Evolutionary conservation across 2,113 vertebrate species (phyloP).

Genomic region (Psettodes erumei): DNA sequence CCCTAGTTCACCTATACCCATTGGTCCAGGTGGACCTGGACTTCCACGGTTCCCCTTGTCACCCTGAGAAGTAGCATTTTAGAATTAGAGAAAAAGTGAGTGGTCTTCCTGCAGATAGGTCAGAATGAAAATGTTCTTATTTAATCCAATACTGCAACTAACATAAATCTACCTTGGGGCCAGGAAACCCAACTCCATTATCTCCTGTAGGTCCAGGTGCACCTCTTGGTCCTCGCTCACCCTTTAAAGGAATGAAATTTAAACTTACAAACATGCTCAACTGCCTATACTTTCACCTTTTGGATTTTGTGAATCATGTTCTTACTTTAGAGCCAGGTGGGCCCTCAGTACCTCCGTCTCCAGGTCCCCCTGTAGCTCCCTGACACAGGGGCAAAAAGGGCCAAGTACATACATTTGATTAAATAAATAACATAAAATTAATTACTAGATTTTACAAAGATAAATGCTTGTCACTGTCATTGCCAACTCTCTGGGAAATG

Average conservation of each 20-base stretch:
- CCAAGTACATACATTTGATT: not conserved
- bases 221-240: constrained; percentile 83
- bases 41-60: constrained; percentile 86
- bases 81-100: not conserved
- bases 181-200: constrained; percentile 85
- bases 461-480: too few species aligned
- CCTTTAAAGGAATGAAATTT: constrained; percentile 50
- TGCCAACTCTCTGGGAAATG: too few species aligned
- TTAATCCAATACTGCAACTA: not conserved
- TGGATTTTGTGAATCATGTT: not conserved
- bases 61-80: constrained; percentile 77
- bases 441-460: not conserved
- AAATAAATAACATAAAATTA: not conserved
- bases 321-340: constrained; percentile 88
- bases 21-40: constrained; percentile 82
- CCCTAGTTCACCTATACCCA: constrained; percentile 87
- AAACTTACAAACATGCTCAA: not conserved
- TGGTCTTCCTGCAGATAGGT: not conserved
- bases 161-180: constrained; percentile 84
- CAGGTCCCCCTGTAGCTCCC: constrained; percentile 85
- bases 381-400: constrained; percentile 52
- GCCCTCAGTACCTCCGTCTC: constrained; percentile 86
- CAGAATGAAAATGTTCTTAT: not conserved
- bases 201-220: constrained; percentile 83
- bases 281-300: not conserved